phyloP scores from a whole-genome alignment of 2,888 invertebrate species.

The Plagodis pulveraria region DNA sequence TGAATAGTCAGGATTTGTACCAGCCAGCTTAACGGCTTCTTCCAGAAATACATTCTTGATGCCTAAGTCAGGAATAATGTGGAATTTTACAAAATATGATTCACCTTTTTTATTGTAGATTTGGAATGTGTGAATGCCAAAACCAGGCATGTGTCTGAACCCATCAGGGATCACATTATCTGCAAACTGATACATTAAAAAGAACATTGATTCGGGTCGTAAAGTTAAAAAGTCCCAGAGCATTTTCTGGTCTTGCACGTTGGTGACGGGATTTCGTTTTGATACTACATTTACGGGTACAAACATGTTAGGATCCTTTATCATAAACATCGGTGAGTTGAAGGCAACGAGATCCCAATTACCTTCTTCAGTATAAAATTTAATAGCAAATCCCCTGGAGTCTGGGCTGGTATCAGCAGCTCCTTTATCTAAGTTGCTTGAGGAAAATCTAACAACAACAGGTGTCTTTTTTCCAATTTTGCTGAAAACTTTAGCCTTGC shows the following conservation, averaged over 20 bases:
- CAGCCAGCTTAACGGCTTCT: conserved; percentile 87
- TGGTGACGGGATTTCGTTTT: conserved; percentile 95
- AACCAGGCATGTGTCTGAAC: conserved; percentile 95
- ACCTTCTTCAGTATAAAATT: conserved; percentile 95
- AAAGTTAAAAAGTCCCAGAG: conserved; percentile 96
- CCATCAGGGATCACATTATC: conserved; percentile 97
- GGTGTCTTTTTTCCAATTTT: conserved; percentile 90
- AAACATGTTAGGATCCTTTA: conserved; percentile 94
- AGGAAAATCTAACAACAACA: conserved; percentile 90
- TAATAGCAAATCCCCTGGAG: conserved; percentile 94
- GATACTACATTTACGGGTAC: conserved; percentile 96
- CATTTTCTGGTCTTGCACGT: conserved; percentile 94
- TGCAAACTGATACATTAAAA: conserved; percentile 91
- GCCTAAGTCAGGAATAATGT: conserved; percentile 94
- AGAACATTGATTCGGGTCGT: conserved; percentile 93
- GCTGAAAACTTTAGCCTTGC: conserved; percentile 90
- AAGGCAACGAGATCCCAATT: conserved; percentile 96
- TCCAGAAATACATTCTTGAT: conserved; percentile 86
- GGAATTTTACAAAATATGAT: conserved; percentile 88
- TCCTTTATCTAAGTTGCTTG: conserved; percentile 92
- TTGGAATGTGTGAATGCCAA: conserved; percentile 95
- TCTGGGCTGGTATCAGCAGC: conserved; percentile 94
- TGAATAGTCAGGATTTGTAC: conserved; percentile 92
- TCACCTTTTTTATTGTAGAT: conserved; percentile 89
- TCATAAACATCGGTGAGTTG: conserved; percentile 95